Evolutionary conservation across 2,888 invertebrate genomes (phyloP), one percentile per base, ranked within the genome.

Genomic region (Acanthosepion pharaonis): DNA sequence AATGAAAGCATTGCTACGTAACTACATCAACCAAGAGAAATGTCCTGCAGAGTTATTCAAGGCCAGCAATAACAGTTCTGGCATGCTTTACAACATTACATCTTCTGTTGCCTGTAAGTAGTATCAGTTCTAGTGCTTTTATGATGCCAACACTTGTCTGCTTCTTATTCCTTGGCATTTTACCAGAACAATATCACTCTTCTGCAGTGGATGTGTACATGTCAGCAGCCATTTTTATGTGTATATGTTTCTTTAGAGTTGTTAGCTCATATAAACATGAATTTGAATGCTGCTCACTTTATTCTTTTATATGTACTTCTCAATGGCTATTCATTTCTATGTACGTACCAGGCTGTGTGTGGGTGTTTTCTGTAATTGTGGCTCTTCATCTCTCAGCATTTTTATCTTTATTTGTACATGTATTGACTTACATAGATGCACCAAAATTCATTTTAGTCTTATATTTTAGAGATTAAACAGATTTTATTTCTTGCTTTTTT

Each of bases 1-100:
- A 94, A 98, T 99, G 96, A 98, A 98, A 97, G 98, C 98, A 0
- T 97, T 99, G 94, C 97, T 99, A 91, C 98, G 98, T 96, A 98
- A 97, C 95, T 98, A 97, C 95, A 96, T 97, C 20, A 96, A 97
- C 59, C 97, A 97, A 95, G 97, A 97, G 95, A 97, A 97, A 95
- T 97, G 97, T 95, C 97, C 97, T 0, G 95, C 96, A n/a, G 97
- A 97, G 94, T 95, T 97, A 91, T 96, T 97, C 95, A 96, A 96
- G 94, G 95, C 96, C 33, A 95, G 95, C 25, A 95, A 95, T 9
- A 96, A 96, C 94, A 95, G 96, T 55, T 95, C 96, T 5, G 95
- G 96, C n/a, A 95, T 96, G 20, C 95, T 97, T 18, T 96, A 96
- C 94, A 96, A 96, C 91, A 95, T 97, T 94, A 96, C 96, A 6